Percentiles rank a stretch among this genome's conserved stretches.
These are phyloP conservation scores for Eleginops maclovinus DNA, from an alignment of 2,113 vertebrate species.

Conservation along the genomic window DNA sequence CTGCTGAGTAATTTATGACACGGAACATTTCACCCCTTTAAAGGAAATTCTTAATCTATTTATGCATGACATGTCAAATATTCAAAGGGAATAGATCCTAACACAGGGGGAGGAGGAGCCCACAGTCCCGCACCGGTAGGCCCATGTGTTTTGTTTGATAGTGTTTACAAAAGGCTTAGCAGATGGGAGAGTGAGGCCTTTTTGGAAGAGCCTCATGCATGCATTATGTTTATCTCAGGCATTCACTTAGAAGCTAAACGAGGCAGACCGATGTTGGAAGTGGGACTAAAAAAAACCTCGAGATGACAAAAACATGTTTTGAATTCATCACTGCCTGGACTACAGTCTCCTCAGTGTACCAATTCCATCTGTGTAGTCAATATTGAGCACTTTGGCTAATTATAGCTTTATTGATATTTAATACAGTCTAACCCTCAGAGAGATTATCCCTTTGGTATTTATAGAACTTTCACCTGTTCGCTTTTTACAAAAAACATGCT, in stretches of 20 bases:
- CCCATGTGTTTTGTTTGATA: slow-evolving; percentile 47
- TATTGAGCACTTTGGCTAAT: slow-evolving; percentile 7
- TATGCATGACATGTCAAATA: slow-evolving; percentile 17
- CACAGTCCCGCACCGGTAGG: slow-evolving; percentile 35
- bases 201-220: slow-evolving; percentile 34
- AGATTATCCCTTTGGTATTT: slow-evolving; percentile 13
- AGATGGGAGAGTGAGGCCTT: slow-evolving; percentile 44
- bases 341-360: background rate
- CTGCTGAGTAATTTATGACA: background rate
- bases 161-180: slow-evolving; percentile 60
- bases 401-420: slow-evolving; percentile 7
- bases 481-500: slow-evolving; percentile 1
- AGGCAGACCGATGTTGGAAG: background rate
- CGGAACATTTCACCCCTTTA: background rate
- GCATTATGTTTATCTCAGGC: slow-evolving; percentile 26
- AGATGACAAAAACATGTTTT: slow-evolving; percentile 12
- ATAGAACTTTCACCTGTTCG: slow-evolving; percentile 15
- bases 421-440: background rate
- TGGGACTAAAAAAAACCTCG: slow-evolving; percentile 2
- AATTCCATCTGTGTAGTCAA: background rate
- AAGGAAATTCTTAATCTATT: slow-evolving; percentile 10
- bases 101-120: slow-evolving; percentile 8
- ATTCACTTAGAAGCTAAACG: slow-evolving; percentile 31
- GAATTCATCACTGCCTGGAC: slow-evolving; percentile 1
- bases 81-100: slow-evolving; percentile 21